Percentiles rank a stretch among this genome's conserved stretches.
These are phyloP conservation scores for Drosophila neutralis DNA, from an alignment of 2,888 invertebrate genomes.

Conservation along the genomic window DNA sequence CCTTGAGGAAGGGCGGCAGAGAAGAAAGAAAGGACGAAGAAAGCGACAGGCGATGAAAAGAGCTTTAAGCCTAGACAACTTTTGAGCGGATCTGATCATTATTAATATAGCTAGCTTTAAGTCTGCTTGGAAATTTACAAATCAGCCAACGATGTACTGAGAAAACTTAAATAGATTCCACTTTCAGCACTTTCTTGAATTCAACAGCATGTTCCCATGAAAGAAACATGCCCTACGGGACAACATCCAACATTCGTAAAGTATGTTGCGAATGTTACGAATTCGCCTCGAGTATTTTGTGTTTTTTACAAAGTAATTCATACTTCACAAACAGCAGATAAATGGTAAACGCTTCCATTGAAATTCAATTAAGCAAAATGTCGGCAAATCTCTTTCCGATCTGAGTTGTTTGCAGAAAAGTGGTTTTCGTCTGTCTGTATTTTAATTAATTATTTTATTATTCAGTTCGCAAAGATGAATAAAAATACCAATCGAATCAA, in stretches of 20 bases:
- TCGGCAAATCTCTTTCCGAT: neutral
- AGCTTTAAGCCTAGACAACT: slow-evolving; percentile 2
- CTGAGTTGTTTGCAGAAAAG: neutral
- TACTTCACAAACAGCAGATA: neutral
- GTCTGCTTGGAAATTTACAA: neutral
- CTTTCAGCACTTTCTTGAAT: neutral
- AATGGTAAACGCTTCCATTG: neutral
- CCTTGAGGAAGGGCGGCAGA: neutral
- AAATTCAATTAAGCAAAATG: neutral
- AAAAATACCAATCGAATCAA: neutral
- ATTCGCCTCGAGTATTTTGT: neutral
- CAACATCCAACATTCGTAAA: neutral
- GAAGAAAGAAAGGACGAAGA: neutral
- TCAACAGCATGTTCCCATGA: neutral
- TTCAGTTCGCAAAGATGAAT: neutral
- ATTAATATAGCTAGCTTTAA: neutral
- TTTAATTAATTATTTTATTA: neutral
- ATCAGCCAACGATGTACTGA: neutral
- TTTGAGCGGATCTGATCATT: slow-evolving; percentile 3
- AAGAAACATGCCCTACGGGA: neutral
- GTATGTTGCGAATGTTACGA: neutral
- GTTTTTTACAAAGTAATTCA: no score
- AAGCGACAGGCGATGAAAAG: slow-evolving; percentile 4
- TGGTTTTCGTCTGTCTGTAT: neutral
- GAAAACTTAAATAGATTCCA: neutral